Evolutionary conservation across 92 coral and sea anemone genomes (phyloP).

Genomic region (Plumapathes pennacea): DNA sequence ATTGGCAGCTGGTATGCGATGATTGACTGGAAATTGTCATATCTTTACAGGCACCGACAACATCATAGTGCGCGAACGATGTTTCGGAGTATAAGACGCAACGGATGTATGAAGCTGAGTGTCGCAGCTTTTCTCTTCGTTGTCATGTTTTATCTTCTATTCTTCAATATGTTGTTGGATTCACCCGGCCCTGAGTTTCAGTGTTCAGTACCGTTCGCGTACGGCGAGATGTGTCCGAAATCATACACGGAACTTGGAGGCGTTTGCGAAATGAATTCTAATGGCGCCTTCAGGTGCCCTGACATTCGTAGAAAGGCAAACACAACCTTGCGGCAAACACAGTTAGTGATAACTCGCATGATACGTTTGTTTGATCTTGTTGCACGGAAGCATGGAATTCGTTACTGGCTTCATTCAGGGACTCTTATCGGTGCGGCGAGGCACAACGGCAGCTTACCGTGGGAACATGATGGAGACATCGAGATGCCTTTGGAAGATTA

Average conservation of each 20-base stretch:
- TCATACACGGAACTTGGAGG: constrained; percentile 63
- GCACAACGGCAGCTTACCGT: constrained; percentile 34
- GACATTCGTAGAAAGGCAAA: constrained; percentile 26
- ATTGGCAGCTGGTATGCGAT: too few species aligned
- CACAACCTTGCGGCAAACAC: constrained; percentile 9
- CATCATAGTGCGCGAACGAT: too few species aligned
- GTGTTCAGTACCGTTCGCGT: too few species aligned
- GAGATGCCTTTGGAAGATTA: constrained; percentile 36
- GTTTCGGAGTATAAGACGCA: too few species aligned
- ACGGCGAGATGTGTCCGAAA: constrained; percentile 73
- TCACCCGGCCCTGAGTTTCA: too few species aligned
- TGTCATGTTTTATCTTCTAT: too few species aligned
- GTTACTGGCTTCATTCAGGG: constrained; percentile 37
- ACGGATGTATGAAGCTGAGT: too few species aligned
- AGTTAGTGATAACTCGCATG: constrained; percentile 28
- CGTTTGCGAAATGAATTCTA: too few species aligned
- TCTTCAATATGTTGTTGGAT: too few species aligned
- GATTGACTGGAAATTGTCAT: too few species aligned
- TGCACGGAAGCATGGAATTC: constrained; percentile 22
- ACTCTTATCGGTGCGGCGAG: constrained; percentile 44
- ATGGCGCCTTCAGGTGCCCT: constrained; percentile 41
- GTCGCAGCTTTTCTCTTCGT: too few species aligned
- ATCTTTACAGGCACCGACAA: too few species aligned
- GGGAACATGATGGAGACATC: constrained; percentile 37
- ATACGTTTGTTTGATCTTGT: constrained; percentile 27